Evolutionary conservation across 1,140 invertebrate genomes (phyloP), one percentile per base, ranked within the genome.

Genomic region (Procambarus virginalis): DNA sequence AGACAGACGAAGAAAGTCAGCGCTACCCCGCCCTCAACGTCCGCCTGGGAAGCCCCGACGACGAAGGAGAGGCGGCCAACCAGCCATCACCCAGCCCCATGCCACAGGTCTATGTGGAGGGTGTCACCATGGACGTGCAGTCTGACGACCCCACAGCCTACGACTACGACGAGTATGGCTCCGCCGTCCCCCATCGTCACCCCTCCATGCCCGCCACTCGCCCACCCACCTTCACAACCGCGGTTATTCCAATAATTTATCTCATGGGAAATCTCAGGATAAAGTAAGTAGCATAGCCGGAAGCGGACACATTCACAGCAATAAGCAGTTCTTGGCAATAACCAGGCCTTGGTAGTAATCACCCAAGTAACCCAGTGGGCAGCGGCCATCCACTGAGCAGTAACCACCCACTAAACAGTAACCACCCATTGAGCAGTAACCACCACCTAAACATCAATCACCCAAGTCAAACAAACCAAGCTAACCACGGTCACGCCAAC

Each of bases 21-120:
- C 80, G 82, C 9, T 89, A 84, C 55, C 87, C 87, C 8, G 80
- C 87, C 70, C 55, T 89, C 1, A 89, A 84, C 58, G 58, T 89
- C 6, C 73, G 70, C 22, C 81, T 82, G 17, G 87, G 87, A 0
- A 89, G 81, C 73, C 87, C n/a, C 12, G 75, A 89, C 12, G 81
- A 89, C 45, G 80, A 78, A 12, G 49, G 70, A 2, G 48, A n/a
- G 5, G 9, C 22, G 9, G 22, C 45, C n/a, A 34, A 46, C 55
- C 60, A 10, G 17, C 60, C 64, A 6, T 70, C 68, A 8, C 14
- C 60, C n/a, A 48, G 22, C 8, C 80, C n/a, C 5, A 2, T 45
- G 22, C 49, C 70, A 46, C n/a, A 45, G 6, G 14, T n/a, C n/a
- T n/a, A n/a, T n/a, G n/a, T 76, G 3, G 45, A 78, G 14, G 46